phyloP scores from a whole-genome alignment of 2,797 vertebrate species.

The Rhinoraja longicauda region DNA sequence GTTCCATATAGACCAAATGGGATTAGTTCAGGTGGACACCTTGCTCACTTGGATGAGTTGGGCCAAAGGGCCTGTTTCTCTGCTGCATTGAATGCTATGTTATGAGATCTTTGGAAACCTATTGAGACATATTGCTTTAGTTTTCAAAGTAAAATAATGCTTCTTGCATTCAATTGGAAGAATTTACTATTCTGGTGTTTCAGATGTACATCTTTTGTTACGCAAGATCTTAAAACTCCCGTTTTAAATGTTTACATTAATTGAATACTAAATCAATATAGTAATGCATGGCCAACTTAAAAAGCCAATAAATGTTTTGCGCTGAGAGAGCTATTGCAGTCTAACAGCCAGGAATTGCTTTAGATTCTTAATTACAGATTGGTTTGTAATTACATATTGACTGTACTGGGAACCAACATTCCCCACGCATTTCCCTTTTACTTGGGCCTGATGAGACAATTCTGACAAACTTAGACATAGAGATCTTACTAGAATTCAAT shows the following conservation, averaged over 20 bases:
- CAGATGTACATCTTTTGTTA: neutral
- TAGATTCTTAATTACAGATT: conserved; percentile 4
- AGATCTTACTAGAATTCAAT: neutral
- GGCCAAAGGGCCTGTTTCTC: too few species aligned
- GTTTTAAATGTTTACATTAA: neutral
- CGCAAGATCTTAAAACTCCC: neutral
- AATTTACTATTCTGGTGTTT: neutral
- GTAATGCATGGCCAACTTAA: neutral
- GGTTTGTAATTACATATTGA: neutral
- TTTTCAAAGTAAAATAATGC: neutral
- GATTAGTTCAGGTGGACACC: too few species aligned
- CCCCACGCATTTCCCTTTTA: neutral
- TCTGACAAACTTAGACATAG: neutral
- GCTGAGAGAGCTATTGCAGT: neutral
- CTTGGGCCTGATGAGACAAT: neutral
- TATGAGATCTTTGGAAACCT: neutral
- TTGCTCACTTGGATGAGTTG: too few species aligned
- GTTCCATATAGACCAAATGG: too few species aligned
- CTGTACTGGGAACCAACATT: neutral
- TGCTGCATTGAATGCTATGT: too few species aligned
- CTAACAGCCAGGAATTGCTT: neutral
- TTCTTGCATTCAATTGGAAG: neutral
- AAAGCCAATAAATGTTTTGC: neutral
- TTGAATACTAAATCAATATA: neutral
- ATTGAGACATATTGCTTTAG: neutral